Percentiles rank a stretch among this genome's conserved stretches.
Evolutionary conservation across 2,797 vertebrate genomes (phyloP).

Genomic region (Botia almorhae): DNA sequence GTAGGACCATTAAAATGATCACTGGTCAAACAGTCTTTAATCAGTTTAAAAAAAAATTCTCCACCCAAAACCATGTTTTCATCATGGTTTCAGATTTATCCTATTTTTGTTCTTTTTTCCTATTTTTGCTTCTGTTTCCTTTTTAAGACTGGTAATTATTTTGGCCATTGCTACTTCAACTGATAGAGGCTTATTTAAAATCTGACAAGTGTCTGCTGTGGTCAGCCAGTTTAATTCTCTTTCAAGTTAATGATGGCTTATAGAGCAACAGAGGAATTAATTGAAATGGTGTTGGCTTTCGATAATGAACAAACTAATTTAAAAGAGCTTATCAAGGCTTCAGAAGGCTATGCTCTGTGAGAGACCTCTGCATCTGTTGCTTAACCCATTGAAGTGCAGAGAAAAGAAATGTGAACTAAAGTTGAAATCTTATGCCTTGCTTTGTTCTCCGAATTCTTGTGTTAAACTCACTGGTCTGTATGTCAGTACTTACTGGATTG

Average conservation of each 20-base stretch:
- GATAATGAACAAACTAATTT: constrained; percentile 51
- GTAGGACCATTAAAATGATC: not conserved
- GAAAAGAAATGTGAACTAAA: constrained; percentile 6
- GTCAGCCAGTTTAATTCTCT: constrained; percentile 47
- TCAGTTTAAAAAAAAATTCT: not conserved
- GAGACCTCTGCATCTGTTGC: constrained; percentile 42
- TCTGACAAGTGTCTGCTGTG: constrained; percentile 30
- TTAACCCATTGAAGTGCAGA: constrained; percentile 12
- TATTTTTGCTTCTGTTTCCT: not conserved
- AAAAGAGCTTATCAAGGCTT: constrained; percentile 48
- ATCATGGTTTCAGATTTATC: constrained; percentile 17
- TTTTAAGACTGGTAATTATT: constrained; percentile 23
- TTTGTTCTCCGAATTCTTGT: constrained; percentile 6
- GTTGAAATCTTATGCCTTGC: not conserved
- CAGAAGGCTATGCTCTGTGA: constrained; percentile 43
- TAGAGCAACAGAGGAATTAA: constrained; percentile 61
- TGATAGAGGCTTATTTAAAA: constrained; percentile 47
- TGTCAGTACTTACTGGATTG: constrained; percentile 13
- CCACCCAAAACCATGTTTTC: not conserved
- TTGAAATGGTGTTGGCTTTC: constrained; percentile 53
- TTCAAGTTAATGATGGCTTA: constrained; percentile 48
- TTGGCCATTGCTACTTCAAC: constrained; percentile 19
- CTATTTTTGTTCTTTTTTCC: not conserved
- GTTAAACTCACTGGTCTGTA: constrained; percentile 4
- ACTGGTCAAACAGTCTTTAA: constrained; percentile 19